A percentile compares a stretch with the other conserved stretches of the same genome.
Evolutionary conservation across 2,888 invertebrate genomes (phyloP).

Genomic region (Belgica antarctica): DNA sequence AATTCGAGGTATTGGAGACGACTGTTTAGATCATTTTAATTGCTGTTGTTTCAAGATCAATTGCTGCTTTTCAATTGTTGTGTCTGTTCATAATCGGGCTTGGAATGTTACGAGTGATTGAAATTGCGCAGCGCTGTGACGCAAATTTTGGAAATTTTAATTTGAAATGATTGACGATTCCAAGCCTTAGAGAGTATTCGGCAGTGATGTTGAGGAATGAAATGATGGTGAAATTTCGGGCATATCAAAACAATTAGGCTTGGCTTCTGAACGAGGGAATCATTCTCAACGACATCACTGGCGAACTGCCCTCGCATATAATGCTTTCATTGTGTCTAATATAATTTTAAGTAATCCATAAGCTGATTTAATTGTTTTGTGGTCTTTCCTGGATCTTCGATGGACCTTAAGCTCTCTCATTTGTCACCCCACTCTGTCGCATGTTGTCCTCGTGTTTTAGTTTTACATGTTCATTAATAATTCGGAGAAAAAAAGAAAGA

Average conservation of each 20-base stretch:
- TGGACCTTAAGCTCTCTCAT: not conserved
- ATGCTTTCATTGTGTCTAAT: not conserved
- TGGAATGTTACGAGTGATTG: not conserved
- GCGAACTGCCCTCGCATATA: no score
- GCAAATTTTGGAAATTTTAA: not conserved
- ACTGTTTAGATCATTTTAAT: slow-evolving; percentile 58
- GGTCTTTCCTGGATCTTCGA: not conserved
- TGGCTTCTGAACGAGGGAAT: no score
- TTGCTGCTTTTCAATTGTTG: slow-evolving; percentile 24
- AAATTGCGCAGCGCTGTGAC: not conserved
- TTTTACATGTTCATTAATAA: not conserved
- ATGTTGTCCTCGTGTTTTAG: not conserved
- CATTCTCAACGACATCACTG: no score
- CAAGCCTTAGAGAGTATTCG: no score
- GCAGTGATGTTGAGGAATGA: no score
- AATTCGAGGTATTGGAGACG: slow-evolving; percentile 66
- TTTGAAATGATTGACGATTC: not conserved
- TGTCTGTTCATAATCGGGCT: slow-evolving; percentile 31
- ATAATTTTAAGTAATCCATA: no score
- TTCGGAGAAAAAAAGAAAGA: not conserved
- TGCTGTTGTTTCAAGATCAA: slow-evolving; percentile 27
- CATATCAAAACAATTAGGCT: no score
- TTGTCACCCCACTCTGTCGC: not conserved
- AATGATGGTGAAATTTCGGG: no score
- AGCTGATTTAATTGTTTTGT: no score